A percentile compares a stretch with the other conserved stretches of the same genome.
Conservation (phyloP, 2,888 invertebrate species). For the Parascotia fuliginaria region DNA sequence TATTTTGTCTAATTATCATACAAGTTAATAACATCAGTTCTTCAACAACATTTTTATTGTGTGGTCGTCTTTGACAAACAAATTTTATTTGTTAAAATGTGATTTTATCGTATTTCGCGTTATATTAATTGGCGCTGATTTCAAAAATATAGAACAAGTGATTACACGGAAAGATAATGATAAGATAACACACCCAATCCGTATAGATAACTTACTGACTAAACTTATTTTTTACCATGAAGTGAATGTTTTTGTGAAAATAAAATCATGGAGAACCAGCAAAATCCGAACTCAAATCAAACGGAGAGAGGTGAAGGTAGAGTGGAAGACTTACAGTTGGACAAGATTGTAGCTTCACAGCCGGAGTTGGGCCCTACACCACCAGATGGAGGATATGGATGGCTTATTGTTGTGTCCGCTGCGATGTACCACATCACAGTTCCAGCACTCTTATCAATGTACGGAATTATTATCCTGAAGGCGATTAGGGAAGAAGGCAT, state of each 20-base stretch:
- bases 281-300: constrained; percentile 44
- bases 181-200: constrained; percentile 78
- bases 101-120: constrained; percentile 5
- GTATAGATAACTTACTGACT: constrained; percentile 67
- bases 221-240: constrained; percentile 67
- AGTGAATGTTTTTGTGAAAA: constrained; percentile 64
- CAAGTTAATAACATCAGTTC: background rate
- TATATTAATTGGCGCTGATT: constrained; percentile 64
- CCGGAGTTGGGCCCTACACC: constrained; percentile 88
- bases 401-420: constrained; percentile 87
- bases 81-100: constrained; percentile 15
- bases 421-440: constrained; percentile 87
- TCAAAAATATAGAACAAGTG: constrained; percentile 75
- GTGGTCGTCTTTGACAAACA: too few species aligned
- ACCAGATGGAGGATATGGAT: constrained; percentile 89
- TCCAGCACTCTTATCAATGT: constrained; percentile 82
- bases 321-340: constrained; percentile 79
- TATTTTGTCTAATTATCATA: constrained; percentile 1
- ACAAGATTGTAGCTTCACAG: constrained; percentile 87
- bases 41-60: background rate
- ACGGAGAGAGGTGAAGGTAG: constrained; percentile 54
- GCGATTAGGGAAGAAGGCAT: constrained; percentile 78
- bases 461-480: constrained; percentile 84
- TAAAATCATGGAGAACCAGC: constrained; percentile 67
- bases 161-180: constrained; percentile 76